Percentiles rank a stretch among this genome's conserved stretches.
These are phyloP conservation scores for Masticophis lateralis DNA, from an alignment of 2,797 vertebrate genomes.

Conservation along the genomic window DNA sequence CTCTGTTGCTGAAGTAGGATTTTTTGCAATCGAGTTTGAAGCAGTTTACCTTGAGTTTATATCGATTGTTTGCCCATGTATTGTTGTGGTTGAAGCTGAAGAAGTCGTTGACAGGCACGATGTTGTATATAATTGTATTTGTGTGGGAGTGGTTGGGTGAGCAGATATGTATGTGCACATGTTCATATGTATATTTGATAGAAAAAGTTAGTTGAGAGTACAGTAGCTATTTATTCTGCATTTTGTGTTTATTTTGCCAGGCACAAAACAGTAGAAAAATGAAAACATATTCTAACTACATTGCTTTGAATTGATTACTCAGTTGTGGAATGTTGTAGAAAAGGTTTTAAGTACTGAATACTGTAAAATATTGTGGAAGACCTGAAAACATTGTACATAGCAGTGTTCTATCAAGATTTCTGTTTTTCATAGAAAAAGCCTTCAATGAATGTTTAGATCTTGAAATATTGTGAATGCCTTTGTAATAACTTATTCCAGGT, in stretches of 20 bases:
- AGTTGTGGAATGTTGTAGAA: not conserved
- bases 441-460: not conserved
- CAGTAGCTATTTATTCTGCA: not conserved
- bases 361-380: not conserved
- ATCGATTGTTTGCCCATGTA: no score
- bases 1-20: no score
- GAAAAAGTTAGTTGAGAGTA: not conserved
- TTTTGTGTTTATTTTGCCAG: not conserved
- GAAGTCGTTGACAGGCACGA: no score
- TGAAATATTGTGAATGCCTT: not conserved
- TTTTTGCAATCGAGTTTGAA: no score
- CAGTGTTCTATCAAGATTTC: not conserved
- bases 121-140: not conserved
- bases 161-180: not conserved
- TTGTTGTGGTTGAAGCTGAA: no score
- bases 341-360: not conserved
- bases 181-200: not conserved
- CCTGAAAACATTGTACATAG: not conserved
- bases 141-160: not conserved
- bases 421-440: constrained; percentile 11
- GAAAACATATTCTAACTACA: not conserved
- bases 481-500: fast-evolving
- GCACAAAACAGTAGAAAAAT: not conserved
- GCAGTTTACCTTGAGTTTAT: no score
- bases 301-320: not conserved